A percentile compares a stretch with the other conserved stretches of the same genome.
These are phyloP conservation scores for Seriola dumerili DNA, from an alignment of 2,113 vertebrate genomes.

Conservation along the genomic window DNA sequence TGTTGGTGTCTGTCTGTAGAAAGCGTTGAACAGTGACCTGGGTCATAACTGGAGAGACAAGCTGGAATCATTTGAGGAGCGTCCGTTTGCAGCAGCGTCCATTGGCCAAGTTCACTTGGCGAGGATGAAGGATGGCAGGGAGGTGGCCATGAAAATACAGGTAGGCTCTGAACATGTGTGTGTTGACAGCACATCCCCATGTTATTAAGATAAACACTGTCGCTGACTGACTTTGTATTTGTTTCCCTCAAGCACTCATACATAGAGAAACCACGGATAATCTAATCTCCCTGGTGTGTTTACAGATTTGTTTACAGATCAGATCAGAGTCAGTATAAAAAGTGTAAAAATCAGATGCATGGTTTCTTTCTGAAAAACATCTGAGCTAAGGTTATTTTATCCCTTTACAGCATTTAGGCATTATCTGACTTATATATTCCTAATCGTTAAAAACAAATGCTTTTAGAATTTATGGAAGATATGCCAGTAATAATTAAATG, in stretches of 20 bases:
- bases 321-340: background rate
- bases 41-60: slow-evolving; percentile 93
- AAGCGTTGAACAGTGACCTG: slow-evolving; percentile 92
- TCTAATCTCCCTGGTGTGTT: background rate
- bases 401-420: background rate
- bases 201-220: slow-evolving; percentile 39
- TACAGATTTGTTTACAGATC: slow-evolving; percentile 12
- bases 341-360: background rate
- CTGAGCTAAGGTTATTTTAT: background rate
- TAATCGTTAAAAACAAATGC: background rate
- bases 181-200: background rate
- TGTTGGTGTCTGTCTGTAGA: slow-evolving; percentile 79
- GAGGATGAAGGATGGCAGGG: slow-evolving; percentile 91
- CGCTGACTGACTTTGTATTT: background rate
- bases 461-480: background rate
- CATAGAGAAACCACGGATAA: background rate
- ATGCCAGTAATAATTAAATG: no score
- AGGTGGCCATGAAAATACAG: slow-evolving; percentile 99
- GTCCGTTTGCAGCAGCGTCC: slow-evolving; percentile 95
- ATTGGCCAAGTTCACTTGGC: slow-evolving; percentile 98
- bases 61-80: slow-evolving; percentile 93
- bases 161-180: slow-evolving; percentile 71
- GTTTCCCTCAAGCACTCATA: background rate
- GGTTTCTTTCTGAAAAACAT: background rate
- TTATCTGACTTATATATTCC: background rate